phyloP scores from a whole-genome alignment of 1,140 invertebrate species.

The Zaprionus africanus region DNA sequence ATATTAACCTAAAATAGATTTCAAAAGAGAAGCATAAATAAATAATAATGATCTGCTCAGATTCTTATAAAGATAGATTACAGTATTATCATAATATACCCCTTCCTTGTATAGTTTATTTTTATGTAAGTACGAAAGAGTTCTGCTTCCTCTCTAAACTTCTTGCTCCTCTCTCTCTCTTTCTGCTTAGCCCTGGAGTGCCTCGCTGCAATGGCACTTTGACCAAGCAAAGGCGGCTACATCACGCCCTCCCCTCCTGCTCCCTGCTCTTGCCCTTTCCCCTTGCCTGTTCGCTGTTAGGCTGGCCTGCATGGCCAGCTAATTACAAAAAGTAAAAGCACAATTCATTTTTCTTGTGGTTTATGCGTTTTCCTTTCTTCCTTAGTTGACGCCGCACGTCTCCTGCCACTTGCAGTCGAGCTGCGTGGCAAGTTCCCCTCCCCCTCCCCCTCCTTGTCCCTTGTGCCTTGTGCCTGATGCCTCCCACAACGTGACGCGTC shows the following conservation, averaged over 20 bases:
- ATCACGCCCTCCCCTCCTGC: background rate
- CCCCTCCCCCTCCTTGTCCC: background rate
- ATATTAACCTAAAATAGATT: too few species aligned
- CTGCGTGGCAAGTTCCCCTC: background rate
- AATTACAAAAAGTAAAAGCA: constrained; percentile 80
- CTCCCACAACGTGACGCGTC: constrained; percentile 16
- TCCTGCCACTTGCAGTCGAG: background rate
- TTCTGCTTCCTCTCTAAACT: background rate
- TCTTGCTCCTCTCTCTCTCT: too few species aligned
- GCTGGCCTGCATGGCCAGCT: constrained; percentile 57
- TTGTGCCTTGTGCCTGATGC: background rate
- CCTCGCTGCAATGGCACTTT: background rate
- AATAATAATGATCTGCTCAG: too few species aligned
- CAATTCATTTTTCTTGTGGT: constrained; percentile 77
- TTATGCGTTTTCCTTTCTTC: constrained; percentile 55
- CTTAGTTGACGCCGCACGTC: constrained; percentile 4
- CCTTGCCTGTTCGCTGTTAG: background rate
- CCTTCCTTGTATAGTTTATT: background rate
- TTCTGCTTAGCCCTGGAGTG: background rate
- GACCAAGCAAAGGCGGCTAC: background rate
- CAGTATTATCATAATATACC: background rate
- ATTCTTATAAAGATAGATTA: too few species aligned
- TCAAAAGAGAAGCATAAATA: too few species aligned
- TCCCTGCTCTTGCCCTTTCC: background rate
- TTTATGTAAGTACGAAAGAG: background rate